These are phyloP conservation scores for Notocelia uddmanniana DNA, from an alignment of 2,888 invertebrate species.

Conservation along the genomic window DNA sequence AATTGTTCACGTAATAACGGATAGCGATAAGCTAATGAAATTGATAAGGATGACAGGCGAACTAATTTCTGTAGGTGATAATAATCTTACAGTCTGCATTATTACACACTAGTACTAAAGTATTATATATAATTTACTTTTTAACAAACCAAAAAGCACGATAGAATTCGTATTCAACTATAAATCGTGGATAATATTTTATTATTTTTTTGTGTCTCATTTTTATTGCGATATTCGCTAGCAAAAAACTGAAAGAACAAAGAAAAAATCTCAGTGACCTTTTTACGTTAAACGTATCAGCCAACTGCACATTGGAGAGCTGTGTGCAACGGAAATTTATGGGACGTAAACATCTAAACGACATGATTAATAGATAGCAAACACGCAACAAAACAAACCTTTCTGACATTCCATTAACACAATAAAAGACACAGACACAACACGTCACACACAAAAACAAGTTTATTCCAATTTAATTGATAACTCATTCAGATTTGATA, in stretches of 20 bases:
- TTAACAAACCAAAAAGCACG: neutral
- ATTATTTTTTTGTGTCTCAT: too few relatives aligned
- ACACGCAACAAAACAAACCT: constrained; percentile 42
- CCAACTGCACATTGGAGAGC: neutral
- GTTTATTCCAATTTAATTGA: neutral
- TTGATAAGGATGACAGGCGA: neutral
- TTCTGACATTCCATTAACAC: constrained; percentile 34
- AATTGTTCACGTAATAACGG: neutral
- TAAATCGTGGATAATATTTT: neutral
- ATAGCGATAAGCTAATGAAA: neutral
- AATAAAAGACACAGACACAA: neutral
- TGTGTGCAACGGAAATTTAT: constrained; percentile 14
- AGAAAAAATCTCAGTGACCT: neutral
- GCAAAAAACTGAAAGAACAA: neutral
- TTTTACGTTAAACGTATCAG: neutral
- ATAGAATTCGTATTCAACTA: neutral
- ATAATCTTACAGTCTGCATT: neutral
- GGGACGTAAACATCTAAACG: constrained; percentile 18
- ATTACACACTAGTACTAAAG: too few relatives aligned
- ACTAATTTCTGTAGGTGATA: neutral
- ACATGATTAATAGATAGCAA: constrained; percentile 26
- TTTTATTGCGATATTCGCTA: too few relatives aligned
- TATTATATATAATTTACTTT: too few relatives aligned
- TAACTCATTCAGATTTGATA: constrained; percentile 24
- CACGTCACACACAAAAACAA: constrained; percentile 2